A percentile compares a stretch with the other conserved stretches of the same genome.
phyloP scores from a whole-genome alignment of 2,888 invertebrate species.

The Harpagoxenus sublaevis region DNA sequence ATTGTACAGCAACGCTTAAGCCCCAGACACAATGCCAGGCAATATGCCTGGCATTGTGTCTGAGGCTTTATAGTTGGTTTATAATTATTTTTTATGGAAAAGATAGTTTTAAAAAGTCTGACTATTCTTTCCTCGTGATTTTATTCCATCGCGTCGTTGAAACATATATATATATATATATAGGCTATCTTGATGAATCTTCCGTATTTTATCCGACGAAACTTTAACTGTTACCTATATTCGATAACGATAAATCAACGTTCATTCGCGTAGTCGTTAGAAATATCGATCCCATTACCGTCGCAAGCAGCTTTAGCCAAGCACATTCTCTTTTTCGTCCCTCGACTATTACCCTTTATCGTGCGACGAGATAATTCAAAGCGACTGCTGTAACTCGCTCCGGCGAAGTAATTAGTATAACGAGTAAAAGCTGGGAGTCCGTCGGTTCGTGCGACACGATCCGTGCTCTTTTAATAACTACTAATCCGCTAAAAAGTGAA shows the following conservation, averaged over 20 bases:
- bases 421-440: conserved; percentile 54
- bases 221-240: conserved; percentile 32
- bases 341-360: conserved; percentile 74
- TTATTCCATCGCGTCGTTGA: neutral
- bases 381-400: conserved; percentile 57
- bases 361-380: conserved; percentile 69
- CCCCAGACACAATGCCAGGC: too few relatives aligned
- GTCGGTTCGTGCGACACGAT: conserved; percentile 51
- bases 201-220: conserved; percentile 17
- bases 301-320: conserved; percentile 50
- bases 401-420: conserved; percentile 56
- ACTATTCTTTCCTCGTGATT: neutral
- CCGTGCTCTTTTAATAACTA: conserved; percentile 58
- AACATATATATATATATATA: neutral
- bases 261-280: conserved; percentile 59
- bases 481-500: conserved; percentile 56
- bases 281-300: conserved; percentile 67
- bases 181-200: neutral
- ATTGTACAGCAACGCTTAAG: neutral
- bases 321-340: conserved; percentile 68
- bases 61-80: too few relatives aligned
- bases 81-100: neutral
- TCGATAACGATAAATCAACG: conserved; percentile 60
- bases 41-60: too few relatives aligned
- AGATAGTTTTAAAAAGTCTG: neutral